Base-by-base conservation (phyloP, 2,113 vertebrate species). In the Dicaeum eximium region DNA sequence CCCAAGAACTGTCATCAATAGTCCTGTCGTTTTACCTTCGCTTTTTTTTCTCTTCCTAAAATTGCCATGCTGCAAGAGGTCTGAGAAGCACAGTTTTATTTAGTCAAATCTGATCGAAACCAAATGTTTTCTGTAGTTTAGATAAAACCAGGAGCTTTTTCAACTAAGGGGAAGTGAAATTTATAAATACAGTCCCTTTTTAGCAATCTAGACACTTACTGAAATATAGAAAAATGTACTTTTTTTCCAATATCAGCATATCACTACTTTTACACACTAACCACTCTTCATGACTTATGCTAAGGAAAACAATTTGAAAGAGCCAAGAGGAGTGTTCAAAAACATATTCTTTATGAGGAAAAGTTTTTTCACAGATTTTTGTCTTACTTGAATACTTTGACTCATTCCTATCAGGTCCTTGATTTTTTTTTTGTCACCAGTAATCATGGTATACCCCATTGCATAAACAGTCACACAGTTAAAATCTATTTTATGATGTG, bases 201-300 rank as follows among this genome's bases (percentile, higher is more conserved):
- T 60, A 91, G 56, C 70, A 90, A 47, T 23, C 61, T 9, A 22
- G 21, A 70, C 33, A 42, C 40, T 71, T 57, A 60, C 16, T 53
- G 56, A 80, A 86, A 62, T 79, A 84, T 20, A 91, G 64, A 61
- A 94, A 94, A 96, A 92, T n/a, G 45, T 78, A 91, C 19, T 85
- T 79, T 69, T 75, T 82, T 80, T 66, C 35, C 48, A 85, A 13
- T 53, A 88, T 47, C 60, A 90, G 19, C 20, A 27, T 23, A 21
- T 66, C 47, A 51, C 42, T 82, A 16, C 48, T 93, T 91, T 80
- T 80, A 65, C 47, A 54, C 44, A 40, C 71, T 62, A 90, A 80
- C 9, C 27, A 66, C 27, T 90, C 42, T 40, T 83, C 12, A 7
- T 8, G 9, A 24, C 13, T 61, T 54, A 37, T n/a, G 38, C 4